These are phyloP conservation scores for Ardeotis arabs DNA, from an alignment of 2,113 vertebrate genomes.

Conservation along the genomic window DNA sequence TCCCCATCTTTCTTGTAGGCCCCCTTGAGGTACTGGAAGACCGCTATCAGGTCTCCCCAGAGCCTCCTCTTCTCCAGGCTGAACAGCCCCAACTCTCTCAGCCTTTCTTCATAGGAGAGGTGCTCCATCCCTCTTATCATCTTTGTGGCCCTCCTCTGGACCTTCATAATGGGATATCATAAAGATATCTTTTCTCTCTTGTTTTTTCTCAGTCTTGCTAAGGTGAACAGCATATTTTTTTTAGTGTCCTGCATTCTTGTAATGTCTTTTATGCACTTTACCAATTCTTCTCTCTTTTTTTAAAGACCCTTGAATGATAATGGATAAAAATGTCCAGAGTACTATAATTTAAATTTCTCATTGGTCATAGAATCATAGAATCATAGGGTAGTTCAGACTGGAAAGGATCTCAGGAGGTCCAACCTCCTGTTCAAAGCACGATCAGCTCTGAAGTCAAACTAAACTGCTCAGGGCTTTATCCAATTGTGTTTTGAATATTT, in stretches of 20 bases:
- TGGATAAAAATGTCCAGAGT: neutral
- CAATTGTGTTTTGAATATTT: neutral
- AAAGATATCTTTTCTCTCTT: neutral
- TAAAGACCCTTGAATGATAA: neutral
- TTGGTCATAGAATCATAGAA: neutral
- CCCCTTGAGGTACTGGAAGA: too few species aligned
- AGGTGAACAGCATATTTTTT: neutral
- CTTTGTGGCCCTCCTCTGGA: too few species aligned
- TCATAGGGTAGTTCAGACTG: neutral
- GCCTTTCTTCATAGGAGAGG: too few species aligned
- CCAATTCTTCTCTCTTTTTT: neutral
- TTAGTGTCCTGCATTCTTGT: neutral
- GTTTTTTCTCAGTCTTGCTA: neutral
- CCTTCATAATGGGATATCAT: too few species aligned
- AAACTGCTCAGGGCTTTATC: neutral
- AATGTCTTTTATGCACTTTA: neutral
- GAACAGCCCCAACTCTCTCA: too few species aligned
- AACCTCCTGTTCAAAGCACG: neutral
- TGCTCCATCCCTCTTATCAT: too few species aligned
- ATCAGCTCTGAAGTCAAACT: neutral
- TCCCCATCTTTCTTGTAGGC: too few species aligned
- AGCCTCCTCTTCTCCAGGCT: too few species aligned
- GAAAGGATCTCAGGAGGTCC: neutral
- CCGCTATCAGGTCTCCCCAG: too few species aligned
- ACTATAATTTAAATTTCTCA: neutral